These are phyloP conservation scores for Mus minutoides DNA, from an alignment of 2,797 vertebrate genomes.

Conservation along the genomic window DNA sequence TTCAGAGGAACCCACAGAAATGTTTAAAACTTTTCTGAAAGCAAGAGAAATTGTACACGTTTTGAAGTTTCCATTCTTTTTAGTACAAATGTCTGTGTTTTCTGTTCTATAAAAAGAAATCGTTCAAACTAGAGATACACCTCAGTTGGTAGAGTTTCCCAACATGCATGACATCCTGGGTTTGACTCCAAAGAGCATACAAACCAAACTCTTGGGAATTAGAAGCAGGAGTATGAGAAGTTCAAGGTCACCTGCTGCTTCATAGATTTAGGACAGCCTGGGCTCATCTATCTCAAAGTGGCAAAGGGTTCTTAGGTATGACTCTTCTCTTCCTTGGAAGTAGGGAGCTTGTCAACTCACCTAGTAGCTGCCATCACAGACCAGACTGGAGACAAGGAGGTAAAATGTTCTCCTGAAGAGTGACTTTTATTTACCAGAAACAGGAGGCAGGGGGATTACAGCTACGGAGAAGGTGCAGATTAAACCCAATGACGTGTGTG, in stretches of 20 bases:
- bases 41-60: neutral
- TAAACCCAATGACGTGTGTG: slow-evolving; percentile 68
- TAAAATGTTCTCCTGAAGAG: neutral
- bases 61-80: neutral
- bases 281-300: too few species aligned
- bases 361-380: neutral
- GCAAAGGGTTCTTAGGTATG: neutral
- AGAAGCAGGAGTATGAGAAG: neutral
- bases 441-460: neutral
- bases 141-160: neutral
- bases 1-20: neutral
- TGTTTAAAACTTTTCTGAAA: neutral
- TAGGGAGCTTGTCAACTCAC: neutral
- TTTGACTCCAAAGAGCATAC: neutral
- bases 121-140: too few species aligned
- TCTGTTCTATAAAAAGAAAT: slow-evolving; percentile 28
- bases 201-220: neutral
- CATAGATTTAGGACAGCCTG: neutral
- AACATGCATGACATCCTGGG: neutral
- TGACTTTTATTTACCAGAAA: slow-evolving; percentile 71
- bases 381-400: neutral
- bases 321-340: neutral
- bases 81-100: slow-evolving; percentile 13
- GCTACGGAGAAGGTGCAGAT: slow-evolving; percentile 66
- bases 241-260: neutral